Evolutionary conservation across 2,797 vertebrate genomes (phyloP).

Genomic region (Carcharodon carcharias): DNA sequence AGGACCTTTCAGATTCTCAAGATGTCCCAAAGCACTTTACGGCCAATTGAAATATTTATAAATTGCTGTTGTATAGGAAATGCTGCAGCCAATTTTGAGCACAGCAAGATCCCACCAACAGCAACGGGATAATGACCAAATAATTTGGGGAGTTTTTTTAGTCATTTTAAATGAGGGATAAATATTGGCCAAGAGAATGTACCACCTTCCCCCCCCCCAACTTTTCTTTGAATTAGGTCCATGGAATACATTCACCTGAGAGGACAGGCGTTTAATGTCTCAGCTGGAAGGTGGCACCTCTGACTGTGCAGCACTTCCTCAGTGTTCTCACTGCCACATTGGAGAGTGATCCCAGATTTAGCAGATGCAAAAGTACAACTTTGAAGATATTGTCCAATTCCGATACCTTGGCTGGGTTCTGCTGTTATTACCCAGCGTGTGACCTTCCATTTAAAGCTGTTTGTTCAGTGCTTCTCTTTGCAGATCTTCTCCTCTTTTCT

Average conservation of each 20-base stretch:
- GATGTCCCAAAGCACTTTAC: not conserved
- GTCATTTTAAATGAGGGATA: too few relatives aligned
- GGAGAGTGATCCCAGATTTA: not conserved
- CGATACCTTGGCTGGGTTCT: not conserved
- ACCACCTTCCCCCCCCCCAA: too few relatives aligned
- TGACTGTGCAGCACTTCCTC: not conserved
- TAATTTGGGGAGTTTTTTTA: too few relatives aligned
- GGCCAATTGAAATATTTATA: too few relatives aligned
- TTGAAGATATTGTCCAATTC: not conserved
- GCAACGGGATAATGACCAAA: not conserved
- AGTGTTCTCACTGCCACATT: not conserved
- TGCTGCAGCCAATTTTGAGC: not conserved
- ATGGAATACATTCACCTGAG: not conserved
- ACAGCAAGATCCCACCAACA: too few relatives aligned
- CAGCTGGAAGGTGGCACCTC: not conserved
- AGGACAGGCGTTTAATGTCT: not conserved
- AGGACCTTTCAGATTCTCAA: not conserved
- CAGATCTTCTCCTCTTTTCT: not conserved
- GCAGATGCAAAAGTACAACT: not conserved
- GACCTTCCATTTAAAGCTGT: too few relatives aligned
- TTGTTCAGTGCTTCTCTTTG: not conserved
- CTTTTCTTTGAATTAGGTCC: not conserved
- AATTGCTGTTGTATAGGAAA: not conserved
- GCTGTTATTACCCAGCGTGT: not conserved
- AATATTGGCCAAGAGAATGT: not conserved